Base-by-base conservation (phyloP, 1,140 invertebrate genomes). In the Augochlora pura region DNA sequence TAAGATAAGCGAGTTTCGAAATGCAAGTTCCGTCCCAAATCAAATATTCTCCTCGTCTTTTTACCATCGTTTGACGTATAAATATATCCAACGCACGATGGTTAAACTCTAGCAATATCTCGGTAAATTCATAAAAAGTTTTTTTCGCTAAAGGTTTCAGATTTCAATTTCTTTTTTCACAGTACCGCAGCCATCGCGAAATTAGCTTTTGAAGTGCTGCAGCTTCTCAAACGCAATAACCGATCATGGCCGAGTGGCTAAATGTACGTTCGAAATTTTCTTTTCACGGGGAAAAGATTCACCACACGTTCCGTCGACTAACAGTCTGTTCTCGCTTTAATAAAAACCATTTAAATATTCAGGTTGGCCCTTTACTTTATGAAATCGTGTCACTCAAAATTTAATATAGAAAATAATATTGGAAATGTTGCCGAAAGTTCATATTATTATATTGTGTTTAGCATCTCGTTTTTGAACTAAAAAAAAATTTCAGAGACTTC, bases 161-260 rank as follows among this genome's bases (percentile, higher is more conserved):
- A 14, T 66, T n/a, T 52, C 23, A 4, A 23, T 54, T 54, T 18
- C 2, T n/a, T 66, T 57, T 14, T 46, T 68, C 59, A 23, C 59
- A 68, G 54, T 42, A 16, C 7, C 23, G 21, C 49, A 77, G 16
- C 59, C 12, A 16, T 25, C 5, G 25, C 14, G n/a, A 46, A 38
- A 49, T 38, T 59, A 62, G n/a, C 18, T 69, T 59, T 38, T 18
- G 64, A 0, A 32, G 54, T 54, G 39, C 59, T n/a, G 25, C 18
- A 60, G 39, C 54, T 60, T 39, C n/a, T 76, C 9, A 46, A 69
- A 69, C n/a, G 66, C 21, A 62, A 69, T 62, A 77, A 69, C 68
- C 10, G 54, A 38, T 62, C 25, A 23, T 39, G 6, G 42, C 49
- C n/a, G 73, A 59, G 73, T 57, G 32, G n/a, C n/a, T 21, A n/a